A percentile compares a stretch with the other conserved stretches of the same genome.
Evolutionary conservation across 2,888 invertebrate genomes (phyloP).

Genomic region (Caenorhabditis japonica): DNA sequence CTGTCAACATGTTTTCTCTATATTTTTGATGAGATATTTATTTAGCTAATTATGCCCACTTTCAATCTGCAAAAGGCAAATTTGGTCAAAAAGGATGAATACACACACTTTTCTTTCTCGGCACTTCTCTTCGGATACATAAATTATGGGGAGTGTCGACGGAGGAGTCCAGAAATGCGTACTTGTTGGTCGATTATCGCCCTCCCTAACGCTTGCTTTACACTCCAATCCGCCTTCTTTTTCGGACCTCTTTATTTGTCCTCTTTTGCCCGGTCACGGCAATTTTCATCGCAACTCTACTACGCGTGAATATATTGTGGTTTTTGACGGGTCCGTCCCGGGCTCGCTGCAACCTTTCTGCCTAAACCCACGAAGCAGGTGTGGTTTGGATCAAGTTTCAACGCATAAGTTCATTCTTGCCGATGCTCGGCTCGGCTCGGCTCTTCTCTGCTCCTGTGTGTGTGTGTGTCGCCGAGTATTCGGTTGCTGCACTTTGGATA

Average conservation of each 20-base stretch:
- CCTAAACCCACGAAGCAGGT: constrained; percentile 30
- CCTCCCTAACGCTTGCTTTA: constrained; percentile 11
- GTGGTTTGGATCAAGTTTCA: constrained; percentile 40
- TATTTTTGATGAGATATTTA: no score
- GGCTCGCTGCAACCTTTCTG: background rate
- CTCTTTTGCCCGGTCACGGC: no score
- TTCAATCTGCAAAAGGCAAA: constrained; percentile 6
- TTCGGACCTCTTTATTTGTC: no score
- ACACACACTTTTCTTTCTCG: constrained; percentile 6
- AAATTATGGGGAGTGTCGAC: constrained; percentile 28
- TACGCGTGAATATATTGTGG: constrained; percentile 44
- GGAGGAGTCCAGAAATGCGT: constrained; percentile 27
- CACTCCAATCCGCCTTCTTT: no score
- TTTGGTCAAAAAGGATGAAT: background rate
- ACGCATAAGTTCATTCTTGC: background rate
- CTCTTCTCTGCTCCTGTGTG: constrained; percentile 35
- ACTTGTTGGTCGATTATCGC: constrained; percentile 44
- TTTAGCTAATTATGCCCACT: background rate
- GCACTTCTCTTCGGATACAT: constrained; percentile 23
- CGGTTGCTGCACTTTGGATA: constrained; percentile 42
- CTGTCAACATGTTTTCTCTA: no score
- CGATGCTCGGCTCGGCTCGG: no score
- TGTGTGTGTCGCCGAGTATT: no score
- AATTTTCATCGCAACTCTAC: constrained; percentile 48
- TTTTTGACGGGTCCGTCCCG: constrained; percentile 27